phyloP scores from a whole-genome alignment of 2,888 invertebrate species.

The Elmis aenea region DNA sequence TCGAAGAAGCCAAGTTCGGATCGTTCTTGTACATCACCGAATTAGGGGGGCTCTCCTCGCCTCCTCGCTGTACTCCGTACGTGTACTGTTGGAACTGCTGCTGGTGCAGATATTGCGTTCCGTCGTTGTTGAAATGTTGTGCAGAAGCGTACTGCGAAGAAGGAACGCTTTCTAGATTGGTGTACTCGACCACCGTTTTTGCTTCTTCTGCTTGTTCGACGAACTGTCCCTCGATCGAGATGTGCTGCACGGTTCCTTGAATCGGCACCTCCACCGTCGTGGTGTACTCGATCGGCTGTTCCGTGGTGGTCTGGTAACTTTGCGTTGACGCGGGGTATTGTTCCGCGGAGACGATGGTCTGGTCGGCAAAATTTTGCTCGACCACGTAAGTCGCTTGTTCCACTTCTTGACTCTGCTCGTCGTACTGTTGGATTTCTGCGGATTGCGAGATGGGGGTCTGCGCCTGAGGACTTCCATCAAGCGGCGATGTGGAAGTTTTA shows the following conservation, averaged over 20 bases:
- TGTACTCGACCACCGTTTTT: slow-evolving; percentile 48
- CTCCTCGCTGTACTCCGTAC: slow-evolving; percentile 18
- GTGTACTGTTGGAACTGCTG: slow-evolving; percentile 33
- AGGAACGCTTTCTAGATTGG: slow-evolving; percentile 61
- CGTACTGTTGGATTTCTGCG: slow-evolving; percentile 10
- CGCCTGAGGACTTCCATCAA: slow-evolving; percentile 18
- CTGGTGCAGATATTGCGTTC: slow-evolving; percentile 30
- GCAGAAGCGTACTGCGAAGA: slow-evolving; percentile 44
- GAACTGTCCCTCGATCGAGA: slow-evolving; percentile 28
- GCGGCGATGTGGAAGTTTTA: slow-evolving; percentile 23
- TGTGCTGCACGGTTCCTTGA: slow-evolving; percentile 35
- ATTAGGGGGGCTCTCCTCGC: slow-evolving; percentile 50
- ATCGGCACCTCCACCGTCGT: slow-evolving; percentile 20
- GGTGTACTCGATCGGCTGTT: slow-evolving; percentile 45
- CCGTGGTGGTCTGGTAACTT: slow-evolving; percentile 47
- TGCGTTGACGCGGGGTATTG: slow-evolving; percentile 28
- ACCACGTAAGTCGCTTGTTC: slow-evolving; percentile 5
- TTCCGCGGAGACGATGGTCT: slow-evolving; percentile 8
- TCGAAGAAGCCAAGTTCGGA: slow-evolving; percentile 62
- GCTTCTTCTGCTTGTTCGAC: slow-evolving; percentile 17
- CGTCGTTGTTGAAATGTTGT: slow-evolving; percentile 24
- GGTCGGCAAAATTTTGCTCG: slow-evolving; percentile 11
- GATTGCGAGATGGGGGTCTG: slow-evolving; percentile 3
- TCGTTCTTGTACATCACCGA: slow-evolving; percentile 60
- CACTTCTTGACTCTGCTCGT: slow-evolving; percentile 18